Conservation (phyloP, 2,113 vertebrate species). For the Rhinogobius similis region DNA sequence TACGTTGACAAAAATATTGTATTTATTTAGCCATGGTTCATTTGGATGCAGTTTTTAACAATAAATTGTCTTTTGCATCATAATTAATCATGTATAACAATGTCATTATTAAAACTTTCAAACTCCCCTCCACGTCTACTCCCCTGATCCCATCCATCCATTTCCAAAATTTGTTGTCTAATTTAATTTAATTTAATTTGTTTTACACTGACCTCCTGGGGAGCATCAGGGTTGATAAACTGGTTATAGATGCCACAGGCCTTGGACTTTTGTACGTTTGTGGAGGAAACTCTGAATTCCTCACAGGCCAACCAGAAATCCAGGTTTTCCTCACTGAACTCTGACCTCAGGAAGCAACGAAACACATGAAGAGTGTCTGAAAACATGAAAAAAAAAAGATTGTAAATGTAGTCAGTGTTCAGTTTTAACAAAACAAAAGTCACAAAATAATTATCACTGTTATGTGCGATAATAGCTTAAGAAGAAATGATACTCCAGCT, state of each 20-base stretch:
- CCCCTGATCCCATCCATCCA: no score
- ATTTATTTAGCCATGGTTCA: no score
- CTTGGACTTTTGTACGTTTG: slow-evolving; percentile 75
- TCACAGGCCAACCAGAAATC: slow-evolving; percentile 93
- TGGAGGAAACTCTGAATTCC: slow-evolving; percentile 83
- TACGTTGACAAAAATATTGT: no score
- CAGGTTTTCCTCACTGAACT: slow-evolving; percentile 94
- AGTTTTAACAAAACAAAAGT: not conserved
- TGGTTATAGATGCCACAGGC: slow-evolving; percentile 84
- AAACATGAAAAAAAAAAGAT: slow-evolving; percentile 27
- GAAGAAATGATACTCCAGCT: no score
- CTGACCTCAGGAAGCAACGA: slow-evolving; percentile 85
- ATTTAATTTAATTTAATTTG: not conserved
- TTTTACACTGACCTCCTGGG: slow-evolving; percentile 80
- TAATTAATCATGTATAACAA: not conserved
- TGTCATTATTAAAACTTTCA: no score
- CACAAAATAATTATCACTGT: no score
- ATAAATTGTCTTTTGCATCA: not conserved
- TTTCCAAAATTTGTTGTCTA: no score
- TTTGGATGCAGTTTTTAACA: not conserved
- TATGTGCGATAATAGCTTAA: no score
- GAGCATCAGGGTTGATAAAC: slow-evolving; percentile 85
- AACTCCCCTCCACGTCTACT: no score
- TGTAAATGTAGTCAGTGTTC: not conserved
- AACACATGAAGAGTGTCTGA: slow-evolving; percentile 84